Conservation (phyloP, 2,113 vertebrate species). For the Glaucidium brasilianum region DNA sequence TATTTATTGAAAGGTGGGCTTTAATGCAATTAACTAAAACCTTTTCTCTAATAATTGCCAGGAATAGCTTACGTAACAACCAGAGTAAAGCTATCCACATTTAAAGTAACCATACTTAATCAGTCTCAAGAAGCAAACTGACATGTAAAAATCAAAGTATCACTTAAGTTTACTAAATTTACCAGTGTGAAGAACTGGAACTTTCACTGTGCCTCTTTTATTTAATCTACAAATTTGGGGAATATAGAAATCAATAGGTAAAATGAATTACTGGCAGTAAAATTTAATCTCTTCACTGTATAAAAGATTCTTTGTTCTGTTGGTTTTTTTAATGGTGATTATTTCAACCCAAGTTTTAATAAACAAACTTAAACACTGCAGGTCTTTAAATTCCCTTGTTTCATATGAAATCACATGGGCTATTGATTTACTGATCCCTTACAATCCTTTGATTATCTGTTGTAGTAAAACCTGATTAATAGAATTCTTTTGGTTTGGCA, state of each 20-base stretch:
- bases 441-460: slow-evolving; percentile 2
- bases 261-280: not conserved
- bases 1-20: not conserved
- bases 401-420: slow-evolving; percentile 28
- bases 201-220: not conserved
- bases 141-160: not conserved
- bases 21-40: not conserved
- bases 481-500: not conserved
- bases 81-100: slow-evolving; percentile 1
- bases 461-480: slow-evolving; percentile 14
- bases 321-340: not conserved
- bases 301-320: slow-evolving; percentile 24
- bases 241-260: not conserved
- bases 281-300: slow-evolving; percentile 42
- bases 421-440: slow-evolving; percentile 38
- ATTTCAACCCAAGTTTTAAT: slow-evolving; percentile 60
- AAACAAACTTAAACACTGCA: slow-evolving; percentile 50
- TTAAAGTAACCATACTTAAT: not conserved
- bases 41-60: not conserved
- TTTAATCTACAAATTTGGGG: not conserved
- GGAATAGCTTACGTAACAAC: not conserved
- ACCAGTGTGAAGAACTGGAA: not conserved
- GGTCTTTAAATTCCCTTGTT: slow-evolving; percentile 62
- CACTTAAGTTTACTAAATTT: not conserved
- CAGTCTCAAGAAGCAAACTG: not conserved